These are phyloP conservation scores for Actenoides hombroni DNA, from an alignment of 2,113 vertebrate genomes.

Conservation along the genomic window DNA sequence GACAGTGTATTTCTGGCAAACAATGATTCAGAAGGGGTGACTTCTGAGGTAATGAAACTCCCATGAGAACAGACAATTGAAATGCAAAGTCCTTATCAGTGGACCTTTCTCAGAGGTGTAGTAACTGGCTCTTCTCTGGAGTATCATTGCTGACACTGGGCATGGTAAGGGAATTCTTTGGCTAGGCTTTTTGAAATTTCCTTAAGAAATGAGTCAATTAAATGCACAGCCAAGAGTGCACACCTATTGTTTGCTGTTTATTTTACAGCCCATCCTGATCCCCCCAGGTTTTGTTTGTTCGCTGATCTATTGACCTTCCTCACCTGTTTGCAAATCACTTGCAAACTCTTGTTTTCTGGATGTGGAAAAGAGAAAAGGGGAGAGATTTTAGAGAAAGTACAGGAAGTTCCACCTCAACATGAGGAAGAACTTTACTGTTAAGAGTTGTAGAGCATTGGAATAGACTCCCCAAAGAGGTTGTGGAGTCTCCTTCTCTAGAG, in stretches of 20 bases:
- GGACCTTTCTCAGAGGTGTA: background rate
- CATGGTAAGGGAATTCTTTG: background rate
- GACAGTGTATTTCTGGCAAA: background rate
- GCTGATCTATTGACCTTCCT: background rate
- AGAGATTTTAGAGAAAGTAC: background rate
- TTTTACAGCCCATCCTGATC: background rate
- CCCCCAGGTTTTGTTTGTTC: background rate
- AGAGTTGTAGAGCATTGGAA: too few relatives aligned
- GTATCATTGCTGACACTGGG: background rate
- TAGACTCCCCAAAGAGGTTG: too few relatives aligned
- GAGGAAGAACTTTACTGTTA: too few relatives aligned
- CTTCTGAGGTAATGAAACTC: background rate
- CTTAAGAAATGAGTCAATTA: background rate
- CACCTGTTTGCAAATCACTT: background rate
- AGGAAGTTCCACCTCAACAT: too few relatives aligned
- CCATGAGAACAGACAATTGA: background rate
- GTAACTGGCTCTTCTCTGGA: background rate
- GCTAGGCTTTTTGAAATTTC: background rate
- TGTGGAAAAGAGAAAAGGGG: background rate
- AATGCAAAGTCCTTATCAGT: background rate
- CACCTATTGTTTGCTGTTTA: background rate
- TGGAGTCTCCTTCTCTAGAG: too few relatives aligned
- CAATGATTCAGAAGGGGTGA: background rate
- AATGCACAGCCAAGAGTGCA: background rate
- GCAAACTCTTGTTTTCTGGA: background rate